phyloP scores from a whole-genome alignment of 2,888 invertebrate species.

The Zhengitettix transpicula region DNA sequence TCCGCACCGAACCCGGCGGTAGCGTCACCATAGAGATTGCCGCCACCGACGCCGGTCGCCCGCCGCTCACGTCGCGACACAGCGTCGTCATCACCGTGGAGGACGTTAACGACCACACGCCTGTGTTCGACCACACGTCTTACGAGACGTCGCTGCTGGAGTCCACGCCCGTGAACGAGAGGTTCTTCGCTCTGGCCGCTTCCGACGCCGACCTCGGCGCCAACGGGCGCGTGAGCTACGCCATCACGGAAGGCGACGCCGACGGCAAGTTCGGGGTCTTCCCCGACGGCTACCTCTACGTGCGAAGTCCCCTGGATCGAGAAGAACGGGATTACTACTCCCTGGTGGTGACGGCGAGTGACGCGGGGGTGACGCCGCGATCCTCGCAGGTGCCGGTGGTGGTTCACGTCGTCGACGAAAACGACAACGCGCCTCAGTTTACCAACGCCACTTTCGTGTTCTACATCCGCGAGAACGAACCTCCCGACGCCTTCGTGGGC shows the following conservation, averaged over 20 bases:
- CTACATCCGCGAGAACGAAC: constrained; percentile 74
- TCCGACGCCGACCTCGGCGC: constrained; percentile 72
- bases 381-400: constrained; percentile 80
- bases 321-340: constrained; percentile 87
- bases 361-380: constrained; percentile 59
- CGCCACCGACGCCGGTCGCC: constrained; percentile 71
- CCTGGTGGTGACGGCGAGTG: constrained; percentile 65
- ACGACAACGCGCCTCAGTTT: constrained; percentile 89
- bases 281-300: constrained; percentile 84
- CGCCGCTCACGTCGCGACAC: constrained; percentile 57
- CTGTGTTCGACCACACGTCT: constrained; percentile 78
- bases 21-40: constrained; percentile 58
- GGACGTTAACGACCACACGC: constrained; percentile 92
- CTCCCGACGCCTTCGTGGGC: constrained; percentile 79
- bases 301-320: constrained; percentile 69
- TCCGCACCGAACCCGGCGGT: constrained; percentile 56
- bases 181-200: constrained; percentile 80
- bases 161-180: constrained; percentile 76
- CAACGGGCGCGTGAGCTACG: constrained; percentile 65
- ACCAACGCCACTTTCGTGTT: constrained; percentile 81
- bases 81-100: constrained; percentile 53
- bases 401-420: constrained; percentile 87
- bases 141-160: constrained; percentile 86
- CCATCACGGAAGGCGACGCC: constrained; percentile 70
- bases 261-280: constrained; percentile 85